A percentile compares a stretch with the other conserved stretches of the same genome.
Conservation (phyloP, 2,113 vertebrate genomes). For the Neogale vison region DNA sequence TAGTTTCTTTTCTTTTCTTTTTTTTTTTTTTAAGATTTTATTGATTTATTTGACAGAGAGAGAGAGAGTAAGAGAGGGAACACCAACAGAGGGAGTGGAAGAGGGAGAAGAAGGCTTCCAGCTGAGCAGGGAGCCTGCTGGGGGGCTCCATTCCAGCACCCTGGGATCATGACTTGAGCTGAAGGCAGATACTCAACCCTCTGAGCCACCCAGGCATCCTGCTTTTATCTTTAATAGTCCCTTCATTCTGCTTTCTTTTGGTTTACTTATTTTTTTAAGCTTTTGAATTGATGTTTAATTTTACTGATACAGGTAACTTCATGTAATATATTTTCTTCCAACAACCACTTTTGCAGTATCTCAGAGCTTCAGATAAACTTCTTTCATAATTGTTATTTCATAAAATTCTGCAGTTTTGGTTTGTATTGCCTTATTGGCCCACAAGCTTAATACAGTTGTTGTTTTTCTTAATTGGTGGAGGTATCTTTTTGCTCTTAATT, state of each 20-base stretch:
- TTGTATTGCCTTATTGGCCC: background rate
- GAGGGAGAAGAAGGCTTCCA: no score
- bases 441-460: background rate
- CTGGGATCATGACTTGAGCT: no score
- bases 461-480: background rate
- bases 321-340: background rate
- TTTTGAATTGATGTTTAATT: background rate
- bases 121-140: no score
- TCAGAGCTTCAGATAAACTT: background rate
- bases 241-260: background rate
- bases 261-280: background rate
- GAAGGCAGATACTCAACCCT: no score
- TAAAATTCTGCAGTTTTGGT: background rate
- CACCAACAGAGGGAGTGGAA: no score
- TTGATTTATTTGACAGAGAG: no score
- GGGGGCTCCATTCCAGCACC: no score
- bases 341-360: background rate
- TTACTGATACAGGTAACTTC: background rate
- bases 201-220: no score
- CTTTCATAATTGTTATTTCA: background rate
- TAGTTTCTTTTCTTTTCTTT: no score
- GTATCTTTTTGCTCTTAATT: background rate
- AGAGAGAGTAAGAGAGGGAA: no score
- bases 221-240: background rate
- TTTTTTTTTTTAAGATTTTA: no score